phyloP scores from a whole-genome alignment of 2,113 vertebrate species.

The Ranitomeya imitator region DNA sequence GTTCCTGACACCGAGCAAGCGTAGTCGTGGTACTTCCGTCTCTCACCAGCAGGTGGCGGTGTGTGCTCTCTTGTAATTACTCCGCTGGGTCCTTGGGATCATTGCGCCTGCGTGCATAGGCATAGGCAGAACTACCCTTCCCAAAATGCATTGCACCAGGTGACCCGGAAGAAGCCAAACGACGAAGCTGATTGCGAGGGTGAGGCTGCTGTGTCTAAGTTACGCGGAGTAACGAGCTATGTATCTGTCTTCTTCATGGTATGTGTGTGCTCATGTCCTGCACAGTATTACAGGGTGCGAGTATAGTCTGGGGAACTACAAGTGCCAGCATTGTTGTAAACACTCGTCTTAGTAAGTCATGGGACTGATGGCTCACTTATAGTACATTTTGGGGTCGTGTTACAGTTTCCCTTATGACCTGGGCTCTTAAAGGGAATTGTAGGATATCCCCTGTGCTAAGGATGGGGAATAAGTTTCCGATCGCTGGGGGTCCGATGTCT shows the following conservation, averaged over 20 bases:
- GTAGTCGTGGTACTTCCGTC: background rate
- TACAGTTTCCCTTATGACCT: too few relatives aligned
- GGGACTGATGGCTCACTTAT: too few relatives aligned
- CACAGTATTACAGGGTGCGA: too few relatives aligned
- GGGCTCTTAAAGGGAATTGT: too few relatives aligned
- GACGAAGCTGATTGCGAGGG: background rate
- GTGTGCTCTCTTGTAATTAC: too few relatives aligned
- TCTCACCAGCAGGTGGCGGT: background rate
- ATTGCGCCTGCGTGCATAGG: background rate
- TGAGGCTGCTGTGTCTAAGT: background rate
- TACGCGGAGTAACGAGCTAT: background rate
- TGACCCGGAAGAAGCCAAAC: background rate
- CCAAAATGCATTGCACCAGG: background rate
- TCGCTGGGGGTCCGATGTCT: too few relatives aligned
- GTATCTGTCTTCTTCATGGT: background rate
- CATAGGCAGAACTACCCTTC: background rate
- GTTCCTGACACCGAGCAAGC: too few relatives aligned
- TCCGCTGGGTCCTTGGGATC: background rate
- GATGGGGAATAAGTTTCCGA: too few relatives aligned
- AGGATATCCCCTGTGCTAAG: too few relatives aligned
- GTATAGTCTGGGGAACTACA: background rate
- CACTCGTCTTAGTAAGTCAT: too few relatives aligned
- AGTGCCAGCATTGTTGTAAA: background rate
- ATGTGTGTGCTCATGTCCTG: background rate
- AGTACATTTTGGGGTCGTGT: too few relatives aligned